phyloP scores from a whole-genome alignment of 2,888 invertebrate species.

The Cremastinae sp. region DNA sequence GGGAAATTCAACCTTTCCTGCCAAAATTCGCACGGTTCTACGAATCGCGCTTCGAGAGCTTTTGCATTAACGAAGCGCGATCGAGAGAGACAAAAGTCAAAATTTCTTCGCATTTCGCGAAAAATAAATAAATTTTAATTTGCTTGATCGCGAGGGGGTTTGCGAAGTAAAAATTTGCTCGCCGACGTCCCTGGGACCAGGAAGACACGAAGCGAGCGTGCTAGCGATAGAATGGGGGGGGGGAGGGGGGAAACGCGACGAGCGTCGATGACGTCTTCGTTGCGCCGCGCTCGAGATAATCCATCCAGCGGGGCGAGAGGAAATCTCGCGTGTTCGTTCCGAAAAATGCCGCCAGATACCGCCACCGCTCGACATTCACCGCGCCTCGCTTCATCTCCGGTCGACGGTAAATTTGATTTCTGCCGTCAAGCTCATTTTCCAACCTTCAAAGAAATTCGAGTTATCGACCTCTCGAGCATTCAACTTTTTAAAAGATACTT shows the following conservation, averaged over 20 bases:
- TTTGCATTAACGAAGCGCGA: too few relatives aligned
- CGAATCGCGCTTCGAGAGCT: not conserved
- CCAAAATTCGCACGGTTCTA: not conserved
- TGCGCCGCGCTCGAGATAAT: slow-evolving; percentile 5
- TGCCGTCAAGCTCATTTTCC: too few relatives aligned
- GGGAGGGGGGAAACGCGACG: slow-evolving; percentile 18
- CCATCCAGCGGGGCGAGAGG: slow-evolving; percentile 20
- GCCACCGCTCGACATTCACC: slow-evolving; percentile 39
- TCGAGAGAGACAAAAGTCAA: too few relatives aligned
- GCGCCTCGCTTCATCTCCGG: not conserved
- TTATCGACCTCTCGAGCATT: too few relatives aligned
- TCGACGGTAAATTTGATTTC: not conserved
- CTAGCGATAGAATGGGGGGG: too few relatives aligned
- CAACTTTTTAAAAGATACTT: too few relatives aligned
- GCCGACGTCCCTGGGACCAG: slow-evolving; percentile 32
- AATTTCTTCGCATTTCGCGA: too few relatives aligned
- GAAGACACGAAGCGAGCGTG: slow-evolving; percentile 21
- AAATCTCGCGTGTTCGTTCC: not conserved
- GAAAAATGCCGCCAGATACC: slow-evolving; percentile 40
- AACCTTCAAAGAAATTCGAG: too few relatives aligned
- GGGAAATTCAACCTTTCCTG: slow-evolving; percentile 18
- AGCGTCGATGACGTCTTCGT: not conserved
- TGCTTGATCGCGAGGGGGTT: too few relatives aligned
- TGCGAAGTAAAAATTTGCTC: not conserved
- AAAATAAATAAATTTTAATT: too few relatives aligned